These are phyloP conservation scores for Camponotus fellah DNA, from an alignment of 2,888 invertebrate genomes.

Conservation along the genomic window DNA sequence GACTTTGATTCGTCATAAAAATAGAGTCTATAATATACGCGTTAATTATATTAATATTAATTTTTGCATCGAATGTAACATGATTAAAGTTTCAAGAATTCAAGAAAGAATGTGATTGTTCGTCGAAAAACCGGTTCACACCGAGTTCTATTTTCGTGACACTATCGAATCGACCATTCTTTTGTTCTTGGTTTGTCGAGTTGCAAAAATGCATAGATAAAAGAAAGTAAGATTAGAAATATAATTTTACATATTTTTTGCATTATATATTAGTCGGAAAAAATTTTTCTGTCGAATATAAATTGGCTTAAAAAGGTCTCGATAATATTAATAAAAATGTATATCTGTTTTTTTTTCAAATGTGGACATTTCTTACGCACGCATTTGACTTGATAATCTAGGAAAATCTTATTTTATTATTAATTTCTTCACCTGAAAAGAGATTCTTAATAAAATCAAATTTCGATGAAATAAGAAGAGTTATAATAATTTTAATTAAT, in stretches of 20 bases:
- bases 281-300: background rate
- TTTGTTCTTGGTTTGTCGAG: slow-evolving; percentile 9
- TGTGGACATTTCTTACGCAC: background rate
- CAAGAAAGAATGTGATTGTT: slow-evolving; percentile 33
- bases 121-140: slow-evolving; percentile 60
- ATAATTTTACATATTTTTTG: background rate
- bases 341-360: background rate
- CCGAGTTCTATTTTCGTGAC: slow-evolving; percentile 55
- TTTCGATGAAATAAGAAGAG: background rate
- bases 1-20: background rate
- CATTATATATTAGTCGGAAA: background rate
- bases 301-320: background rate
- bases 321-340: background rate
- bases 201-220: background rate
- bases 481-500: background rate
- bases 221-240: background rate
- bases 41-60: background rate
- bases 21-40: background rate
- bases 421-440: background rate
- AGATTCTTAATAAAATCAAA: background rate
- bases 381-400: background rate
- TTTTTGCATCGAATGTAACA: background rate
- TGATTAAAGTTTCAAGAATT: background rate
- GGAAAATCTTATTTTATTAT: background rate
- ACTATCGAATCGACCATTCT: slow-evolving; percentile 18